Percentiles rank a stretch among this genome's conserved stretches.
These are phyloP conservation scores for Pangasius krempfi DNA, from an alignment of 2,797 vertebrate species.

Conservation along the genomic window DNA sequence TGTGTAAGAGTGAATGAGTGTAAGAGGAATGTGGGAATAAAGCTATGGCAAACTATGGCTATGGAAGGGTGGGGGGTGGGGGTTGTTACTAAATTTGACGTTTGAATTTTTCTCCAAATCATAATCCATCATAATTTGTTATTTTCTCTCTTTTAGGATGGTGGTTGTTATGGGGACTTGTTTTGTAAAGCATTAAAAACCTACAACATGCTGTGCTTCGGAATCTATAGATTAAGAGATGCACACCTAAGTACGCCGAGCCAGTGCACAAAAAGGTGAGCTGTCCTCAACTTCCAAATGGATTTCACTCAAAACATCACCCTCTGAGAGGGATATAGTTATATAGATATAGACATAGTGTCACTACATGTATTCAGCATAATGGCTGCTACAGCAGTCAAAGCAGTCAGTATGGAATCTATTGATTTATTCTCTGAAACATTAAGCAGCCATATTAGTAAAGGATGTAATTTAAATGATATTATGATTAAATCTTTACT, in stretches of 20 bases:
- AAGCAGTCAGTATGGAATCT: neutral
- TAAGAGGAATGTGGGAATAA: conserved; percentile 53
- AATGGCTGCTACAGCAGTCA: neutral
- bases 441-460: neutral
- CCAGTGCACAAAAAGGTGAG: conserved; percentile 95
- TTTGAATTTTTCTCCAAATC: neutral
- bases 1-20: conserved; percentile 51
- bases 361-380: neutral
- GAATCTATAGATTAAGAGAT: conserved; percentile 98
- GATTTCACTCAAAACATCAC: neutral
- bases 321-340: too few relatives aligned
- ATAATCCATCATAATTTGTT: neutral
- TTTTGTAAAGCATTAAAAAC: conserved; percentile 99
- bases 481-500: conserved; percentile 9
- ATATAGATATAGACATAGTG: too few relatives aligned
- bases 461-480: neutral
- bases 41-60: conserved; percentile 12
- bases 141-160: conserved; percentile 75
- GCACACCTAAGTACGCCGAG: conserved; percentile 86
- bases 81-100: neutral
- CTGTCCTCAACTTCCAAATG: neutral
- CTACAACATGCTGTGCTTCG: conserved; percentile 99
- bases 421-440: neutral
- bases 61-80: neutral
- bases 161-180: conserved; percentile 97